Percentiles rank a stretch among this genome's conserved stretches.
phyloP scores from a whole-genome alignment of 1,140 invertebrate species.

The Drosophila virilis region DNA sequence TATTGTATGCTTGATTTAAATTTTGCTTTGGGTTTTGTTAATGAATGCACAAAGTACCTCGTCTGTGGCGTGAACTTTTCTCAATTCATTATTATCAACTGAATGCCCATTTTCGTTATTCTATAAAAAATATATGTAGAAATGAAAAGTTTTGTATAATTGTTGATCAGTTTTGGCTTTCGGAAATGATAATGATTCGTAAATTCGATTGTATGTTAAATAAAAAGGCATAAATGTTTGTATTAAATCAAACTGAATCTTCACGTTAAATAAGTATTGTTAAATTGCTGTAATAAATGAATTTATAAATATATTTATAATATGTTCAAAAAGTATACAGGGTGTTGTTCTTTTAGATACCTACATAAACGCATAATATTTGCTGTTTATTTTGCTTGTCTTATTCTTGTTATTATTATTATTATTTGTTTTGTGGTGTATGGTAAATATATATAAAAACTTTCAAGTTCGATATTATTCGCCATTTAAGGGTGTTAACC shows the following conservation, averaged over 20 bases:
- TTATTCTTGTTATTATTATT: conserved; percentile 21
- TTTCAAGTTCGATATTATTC: conserved; percentile 51
- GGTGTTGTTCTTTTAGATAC: conserved; percentile 61
- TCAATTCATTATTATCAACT: conserved; percentile 84
- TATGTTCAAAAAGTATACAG: conserved; percentile 39
- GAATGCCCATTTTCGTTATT: conserved; percentile 84
- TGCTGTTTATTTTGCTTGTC: conserved; percentile 16
- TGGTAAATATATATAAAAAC: conserved; percentile 33
- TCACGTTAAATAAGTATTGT: conserved; percentile 54
- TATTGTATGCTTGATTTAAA: conserved; percentile 39
- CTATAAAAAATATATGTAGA: conserved; percentile 83
- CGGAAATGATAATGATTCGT: conserved; percentile 37
- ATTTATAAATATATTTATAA: conserved; percentile 61
- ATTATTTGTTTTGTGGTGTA: conserved; percentile 34
- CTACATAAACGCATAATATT: conserved; percentile 72
- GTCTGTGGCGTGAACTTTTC: conserved; percentile 85
- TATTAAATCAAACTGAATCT: conserved; percentile 45
- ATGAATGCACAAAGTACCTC: conserved; percentile 84
- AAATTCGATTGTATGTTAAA: conserved; percentile 39
- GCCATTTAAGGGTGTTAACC: conserved; percentile 60
- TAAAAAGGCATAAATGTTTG: neutral
- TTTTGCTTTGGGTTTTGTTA: conserved; percentile 47
- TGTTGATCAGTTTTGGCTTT: conserved; percentile 50
- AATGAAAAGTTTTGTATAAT: conserved; percentile 74
- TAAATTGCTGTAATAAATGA: conserved; percentile 65